Conservation (phyloP, 2,888 invertebrate species). For the Stenolophus ochropezus region DNA sequence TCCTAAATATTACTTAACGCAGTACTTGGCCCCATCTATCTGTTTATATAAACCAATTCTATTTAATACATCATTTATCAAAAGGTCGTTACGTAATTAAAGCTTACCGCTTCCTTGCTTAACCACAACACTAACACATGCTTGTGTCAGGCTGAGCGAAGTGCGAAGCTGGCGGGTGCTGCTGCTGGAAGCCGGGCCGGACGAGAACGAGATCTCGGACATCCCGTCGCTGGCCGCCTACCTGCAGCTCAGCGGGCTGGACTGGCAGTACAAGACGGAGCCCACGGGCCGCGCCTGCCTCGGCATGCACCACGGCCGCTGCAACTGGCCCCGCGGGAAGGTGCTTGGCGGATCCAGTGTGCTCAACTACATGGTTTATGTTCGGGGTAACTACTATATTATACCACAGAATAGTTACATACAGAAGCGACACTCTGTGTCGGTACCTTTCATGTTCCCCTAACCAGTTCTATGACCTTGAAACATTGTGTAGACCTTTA, state of each 20-base stretch:
- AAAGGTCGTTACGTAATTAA: too few relatives aligned
- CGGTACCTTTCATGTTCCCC: too few relatives aligned
- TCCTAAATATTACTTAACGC: too few relatives aligned
- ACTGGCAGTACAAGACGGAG: slow-evolving; percentile 94
- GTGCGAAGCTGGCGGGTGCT: slow-evolving; percentile 83
- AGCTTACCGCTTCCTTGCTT: too few relatives aligned
- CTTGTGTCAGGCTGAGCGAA: slow-evolving; percentile 24
- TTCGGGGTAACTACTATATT: slow-evolving; percentile 80
- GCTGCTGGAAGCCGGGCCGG: slow-evolving; percentile 89
- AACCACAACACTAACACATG: too few relatives aligned
- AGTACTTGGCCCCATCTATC: too few relatives aligned
- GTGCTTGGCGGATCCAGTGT: slow-evolving; percentile 92
- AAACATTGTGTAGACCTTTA: too few relatives aligned
- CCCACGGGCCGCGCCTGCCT: slow-evolving; percentile 87
- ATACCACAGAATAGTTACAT: neutral
- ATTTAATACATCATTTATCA: too few relatives aligned
- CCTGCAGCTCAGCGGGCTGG: slow-evolving; percentile 88
- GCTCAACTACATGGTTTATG: slow-evolving; percentile 93
- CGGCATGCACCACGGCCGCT: slow-evolving; percentile 85
- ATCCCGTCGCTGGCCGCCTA: slow-evolving; percentile 92
- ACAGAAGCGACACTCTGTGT: neutral
- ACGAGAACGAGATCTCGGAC: slow-evolving; percentile 91
- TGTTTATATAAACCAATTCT: too few relatives aligned
- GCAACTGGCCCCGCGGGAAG: slow-evolving; percentile 93
- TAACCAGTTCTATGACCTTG: too few relatives aligned